Evolutionary conservation across 2,113 vertebrate genomes (phyloP).

Genomic region (Cariama cristata): DNA sequence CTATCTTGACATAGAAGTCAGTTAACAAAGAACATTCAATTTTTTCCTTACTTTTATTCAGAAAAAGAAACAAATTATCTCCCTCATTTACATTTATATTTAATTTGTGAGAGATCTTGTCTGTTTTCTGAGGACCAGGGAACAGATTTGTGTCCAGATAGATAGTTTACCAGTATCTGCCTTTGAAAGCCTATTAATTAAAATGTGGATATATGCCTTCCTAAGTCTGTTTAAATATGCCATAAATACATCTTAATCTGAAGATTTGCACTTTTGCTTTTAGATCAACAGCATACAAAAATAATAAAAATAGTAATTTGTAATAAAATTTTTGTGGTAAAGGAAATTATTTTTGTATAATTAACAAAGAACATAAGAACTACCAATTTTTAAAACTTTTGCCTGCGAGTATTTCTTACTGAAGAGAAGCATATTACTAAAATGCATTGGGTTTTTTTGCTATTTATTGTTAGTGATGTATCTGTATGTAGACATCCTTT

Average conservation of each 20-base stretch:
- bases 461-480: not conserved
- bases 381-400: not conserved
- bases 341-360: not conserved
- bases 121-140: not conserved
- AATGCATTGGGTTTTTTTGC: not conserved
- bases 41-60: not conserved
- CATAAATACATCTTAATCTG: not conserved
- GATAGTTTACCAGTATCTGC: slow-evolving; percentile 3
- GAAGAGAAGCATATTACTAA: not conserved
- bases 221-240: not conserved
- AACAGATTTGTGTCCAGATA: slow-evolving; percentile 43
- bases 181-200: slow-evolving; percentile 46
- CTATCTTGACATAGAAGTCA: not conserved
- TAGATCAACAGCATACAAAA: not conserved
- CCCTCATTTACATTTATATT: slow-evolving; percentile 17
- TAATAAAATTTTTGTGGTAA: not conserved
- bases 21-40: not conserved
- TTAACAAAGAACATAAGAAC: not conserved
- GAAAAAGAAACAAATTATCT: not conserved
- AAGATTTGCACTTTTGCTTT: not conserved
- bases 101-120: not conserved
- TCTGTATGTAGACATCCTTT: not conserved
- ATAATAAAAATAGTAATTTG: not conserved
- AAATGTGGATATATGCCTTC: slow-evolving; percentile 15
- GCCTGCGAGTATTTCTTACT: not conserved